A percentile compares a stretch with the other conserved stretches of the same genome.
phyloP scores from a whole-genome alignment of 2,113 vertebrate genomes.

The Promerops cafer region DNA sequence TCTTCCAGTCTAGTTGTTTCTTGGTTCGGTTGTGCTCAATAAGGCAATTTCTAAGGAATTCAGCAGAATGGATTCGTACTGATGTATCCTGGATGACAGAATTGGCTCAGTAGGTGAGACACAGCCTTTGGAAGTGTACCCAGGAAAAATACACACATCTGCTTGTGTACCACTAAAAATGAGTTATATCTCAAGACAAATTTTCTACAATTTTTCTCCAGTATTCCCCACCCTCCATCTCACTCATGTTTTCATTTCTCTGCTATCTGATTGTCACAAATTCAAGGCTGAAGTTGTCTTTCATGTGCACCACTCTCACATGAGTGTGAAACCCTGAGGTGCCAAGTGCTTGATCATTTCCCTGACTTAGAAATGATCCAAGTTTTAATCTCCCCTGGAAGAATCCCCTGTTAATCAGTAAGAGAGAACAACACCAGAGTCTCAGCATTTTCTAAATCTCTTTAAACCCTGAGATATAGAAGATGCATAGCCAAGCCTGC shows the following conservation, averaged over 20 bases:
- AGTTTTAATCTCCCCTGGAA: background rate
- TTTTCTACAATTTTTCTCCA: background rate
- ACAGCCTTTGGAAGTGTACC: background rate
- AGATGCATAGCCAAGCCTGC: background rate
- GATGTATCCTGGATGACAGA: conserved; percentile 5
- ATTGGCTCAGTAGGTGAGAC: background rate
- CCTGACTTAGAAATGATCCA: background rate
- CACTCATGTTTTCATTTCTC: background rate
- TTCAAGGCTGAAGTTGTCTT: background rate
- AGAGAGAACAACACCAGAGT: background rate
- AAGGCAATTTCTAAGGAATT: background rate
- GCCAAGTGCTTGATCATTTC: background rate
- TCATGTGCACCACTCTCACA: background rate
- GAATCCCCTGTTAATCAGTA: background rate
- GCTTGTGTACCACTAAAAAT: background rate
- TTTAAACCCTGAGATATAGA: background rate
- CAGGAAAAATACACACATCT: background rate
- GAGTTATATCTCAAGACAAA: background rate
- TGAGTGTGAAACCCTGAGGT: background rate
- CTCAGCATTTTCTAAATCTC: background rate
- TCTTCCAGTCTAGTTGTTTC: background rate
- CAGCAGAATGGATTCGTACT: background rate
- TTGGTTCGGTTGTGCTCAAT: background rate
- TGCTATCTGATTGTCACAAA: background rate
- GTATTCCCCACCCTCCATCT: background rate